phyloP scores from a whole-genome alignment of 2,113 vertebrate species.

The Saimiri boliviensis region DNA sequence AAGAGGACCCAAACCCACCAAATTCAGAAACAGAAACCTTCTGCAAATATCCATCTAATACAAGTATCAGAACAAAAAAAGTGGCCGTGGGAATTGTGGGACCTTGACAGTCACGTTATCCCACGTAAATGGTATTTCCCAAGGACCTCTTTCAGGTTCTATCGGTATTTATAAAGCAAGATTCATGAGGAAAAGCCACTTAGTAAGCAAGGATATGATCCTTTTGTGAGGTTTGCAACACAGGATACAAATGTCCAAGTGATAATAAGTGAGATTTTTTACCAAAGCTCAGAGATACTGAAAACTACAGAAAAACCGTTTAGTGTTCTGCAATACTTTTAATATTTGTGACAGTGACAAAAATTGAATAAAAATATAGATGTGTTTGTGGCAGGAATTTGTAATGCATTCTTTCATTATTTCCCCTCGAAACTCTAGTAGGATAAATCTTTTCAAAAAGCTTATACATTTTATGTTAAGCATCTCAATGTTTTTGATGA shows the following conservation, averaged over 20 bases:
- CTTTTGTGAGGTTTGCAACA: slow-evolving; percentile 32
- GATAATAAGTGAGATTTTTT: slow-evolving; percentile 40
- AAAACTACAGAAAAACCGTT: not conserved
- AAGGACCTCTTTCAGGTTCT: not conserved
- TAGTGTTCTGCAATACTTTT: slow-evolving; percentile 38
- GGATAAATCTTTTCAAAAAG: not conserved
- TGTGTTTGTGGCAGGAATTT: slow-evolving; percentile 22
- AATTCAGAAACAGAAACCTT: not conserved
- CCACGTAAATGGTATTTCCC: not conserved
- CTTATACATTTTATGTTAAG: not conserved
- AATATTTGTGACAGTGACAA: slow-evolving; percentile 48
- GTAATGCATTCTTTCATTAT: not conserved
- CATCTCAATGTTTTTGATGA: not conserved
- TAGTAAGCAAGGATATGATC: not conserved
- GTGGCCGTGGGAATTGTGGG: not conserved
- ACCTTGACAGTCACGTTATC: not conserved
- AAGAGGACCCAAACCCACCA: not conserved
- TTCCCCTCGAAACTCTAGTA: not conserved
- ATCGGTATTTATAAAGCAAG: not conserved
- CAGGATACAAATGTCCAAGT: not conserved
- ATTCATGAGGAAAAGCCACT: not conserved
- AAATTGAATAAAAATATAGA: slow-evolving; percentile 44
- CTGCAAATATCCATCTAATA: not conserved
- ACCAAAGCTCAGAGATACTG: slow-evolving; percentile 2
- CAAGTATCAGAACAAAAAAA: not conserved